Evolutionary conservation across 2,888 invertebrate species (phyloP).

Genomic region (Oxycera nigricornis): DNA sequence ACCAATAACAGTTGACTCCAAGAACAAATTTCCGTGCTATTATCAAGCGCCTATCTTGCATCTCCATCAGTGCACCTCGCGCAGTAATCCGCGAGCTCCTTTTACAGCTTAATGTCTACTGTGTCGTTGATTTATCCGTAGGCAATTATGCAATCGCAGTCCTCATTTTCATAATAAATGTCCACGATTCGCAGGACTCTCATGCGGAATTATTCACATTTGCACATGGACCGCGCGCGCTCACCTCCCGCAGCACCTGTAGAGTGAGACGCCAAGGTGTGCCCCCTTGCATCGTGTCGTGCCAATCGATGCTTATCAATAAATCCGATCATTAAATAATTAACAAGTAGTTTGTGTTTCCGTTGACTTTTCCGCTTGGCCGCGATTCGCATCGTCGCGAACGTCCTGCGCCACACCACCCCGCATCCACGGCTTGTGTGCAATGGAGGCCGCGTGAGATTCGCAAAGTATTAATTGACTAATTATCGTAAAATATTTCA

Average conservation of each 20-base stretch:
- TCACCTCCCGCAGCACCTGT: background rate
- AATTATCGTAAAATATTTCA: slow-evolving; percentile 48
- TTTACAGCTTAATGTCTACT: slow-evolving; percentile 27
- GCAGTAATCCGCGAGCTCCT: background rate
- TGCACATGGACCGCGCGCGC: slow-evolving; percentile 7
- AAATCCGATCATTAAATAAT: slow-evolving; percentile 47
- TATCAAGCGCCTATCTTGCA: background rate
- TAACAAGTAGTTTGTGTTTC: slow-evolving; percentile 45
- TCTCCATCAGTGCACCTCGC: slow-evolving; percentile 3
- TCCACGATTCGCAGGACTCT: background rate
- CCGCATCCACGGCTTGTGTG: background rate
- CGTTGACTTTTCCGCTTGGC: slow-evolving; percentile 29
- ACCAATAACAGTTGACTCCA: background rate
- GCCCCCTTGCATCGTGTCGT: slow-evolving; percentile 22
- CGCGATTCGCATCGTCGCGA: background rate
- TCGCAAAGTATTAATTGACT: slow-evolving; percentile 46
- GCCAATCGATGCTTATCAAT: slow-evolving; percentile 43
- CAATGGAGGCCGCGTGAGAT: slow-evolving; percentile 18
- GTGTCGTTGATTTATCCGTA: slow-evolving; percentile 26
- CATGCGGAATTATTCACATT: slow-evolving; percentile 24
- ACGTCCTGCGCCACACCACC: background rate
- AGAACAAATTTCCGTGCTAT: background rate
- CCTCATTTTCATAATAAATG: slow-evolving; percentile 32
- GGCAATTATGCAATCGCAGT: slow-evolving; percentile 29
- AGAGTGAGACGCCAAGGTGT: background rate